Evolutionary conservation across 2,888 invertebrate genomes (phyloP).

Genomic region (Hypercompe scribonia): DNA sequence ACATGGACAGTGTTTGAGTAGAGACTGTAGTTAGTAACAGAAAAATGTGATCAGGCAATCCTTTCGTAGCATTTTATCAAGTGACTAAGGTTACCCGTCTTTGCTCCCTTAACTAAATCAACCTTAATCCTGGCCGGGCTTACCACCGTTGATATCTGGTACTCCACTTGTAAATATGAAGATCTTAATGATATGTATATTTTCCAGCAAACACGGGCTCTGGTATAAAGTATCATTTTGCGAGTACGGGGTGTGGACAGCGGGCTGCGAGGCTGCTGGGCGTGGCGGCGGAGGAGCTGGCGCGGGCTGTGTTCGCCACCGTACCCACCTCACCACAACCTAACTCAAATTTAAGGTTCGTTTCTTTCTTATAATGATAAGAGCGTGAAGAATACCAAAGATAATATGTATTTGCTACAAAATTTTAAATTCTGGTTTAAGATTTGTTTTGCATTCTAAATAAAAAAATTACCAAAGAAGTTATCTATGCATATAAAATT

Average conservation of each 20-base stretch:
- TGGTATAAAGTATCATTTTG: conserved; percentile 89
- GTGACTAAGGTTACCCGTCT: no score
- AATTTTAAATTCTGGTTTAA: background rate
- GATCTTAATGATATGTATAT: background rate
- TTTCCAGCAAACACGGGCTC: conserved; percentile 79
- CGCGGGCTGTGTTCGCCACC: conserved; percentile 91
- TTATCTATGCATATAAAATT: no score
- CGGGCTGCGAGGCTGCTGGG: conserved; percentile 92
- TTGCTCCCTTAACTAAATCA: no score
- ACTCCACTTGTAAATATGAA: background rate
- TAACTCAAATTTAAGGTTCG: conserved; percentile 70
- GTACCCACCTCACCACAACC: conserved; percentile 84
- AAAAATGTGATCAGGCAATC: no score
- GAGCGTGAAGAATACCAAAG: background rate
- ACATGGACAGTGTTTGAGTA: no score
- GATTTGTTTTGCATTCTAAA: background rate
- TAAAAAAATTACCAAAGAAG: background rate
- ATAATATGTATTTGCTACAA: background rate
- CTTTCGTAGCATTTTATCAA: no score
- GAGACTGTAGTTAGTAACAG: no score
- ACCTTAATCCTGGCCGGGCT: no score
- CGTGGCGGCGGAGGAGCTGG: conserved; percentile 93
- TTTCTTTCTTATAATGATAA: background rate
- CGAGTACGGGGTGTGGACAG: conserved; percentile 92
- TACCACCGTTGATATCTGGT: no score